Conservation (phyloP, 2,888 invertebrate genomes). For the Drosophila kambysellisi region DNA sequence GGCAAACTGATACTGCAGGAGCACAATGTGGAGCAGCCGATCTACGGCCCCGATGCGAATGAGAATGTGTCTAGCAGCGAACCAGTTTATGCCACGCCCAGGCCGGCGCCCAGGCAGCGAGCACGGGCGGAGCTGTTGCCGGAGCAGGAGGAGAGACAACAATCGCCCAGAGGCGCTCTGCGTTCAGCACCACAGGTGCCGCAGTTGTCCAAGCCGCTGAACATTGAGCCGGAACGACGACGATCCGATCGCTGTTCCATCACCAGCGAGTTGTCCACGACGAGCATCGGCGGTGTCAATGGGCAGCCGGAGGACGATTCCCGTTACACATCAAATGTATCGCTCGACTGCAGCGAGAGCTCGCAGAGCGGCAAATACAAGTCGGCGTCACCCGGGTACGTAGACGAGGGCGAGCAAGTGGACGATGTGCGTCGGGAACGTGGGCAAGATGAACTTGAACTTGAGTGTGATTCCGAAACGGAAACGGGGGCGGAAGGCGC, state of each 20-base stretch:
- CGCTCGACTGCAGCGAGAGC: slow-evolving; percentile 78
- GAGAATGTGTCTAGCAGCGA: slow-evolving; percentile 72
- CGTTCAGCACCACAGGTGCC: slow-evolving; percentile 59
- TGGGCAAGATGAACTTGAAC: slow-evolving; percentile 21
- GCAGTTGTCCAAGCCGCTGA: slow-evolving; percentile 43
- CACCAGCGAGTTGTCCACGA: slow-evolving; percentile 79
- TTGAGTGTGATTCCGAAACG: slow-evolving; percentile 26
- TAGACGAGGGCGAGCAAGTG: slow-evolving; percentile 45
- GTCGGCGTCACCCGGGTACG: slow-evolving; percentile 84
- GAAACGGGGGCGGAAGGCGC: slow-evolving; percentile 17
- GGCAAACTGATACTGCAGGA: slow-evolving; percentile 68
- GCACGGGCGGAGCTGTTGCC: slow-evolving; percentile 28
- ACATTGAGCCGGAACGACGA: slow-evolving; percentile 70
- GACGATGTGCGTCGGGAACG: slow-evolving; percentile 24
- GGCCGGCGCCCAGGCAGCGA: slow-evolving; percentile 83
- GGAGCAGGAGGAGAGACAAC: slow-evolving; percentile 10
- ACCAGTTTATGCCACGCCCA: slow-evolving; percentile 71
- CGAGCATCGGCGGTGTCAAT: slow-evolving; percentile 58
- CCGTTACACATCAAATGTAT: slow-evolving; percentile 76
- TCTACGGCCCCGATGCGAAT: slow-evolving; percentile 82
- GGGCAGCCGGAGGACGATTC: slow-evolving; percentile 49
- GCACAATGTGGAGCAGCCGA: slow-evolving; percentile 55
- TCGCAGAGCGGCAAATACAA: slow-evolving; percentile 82
- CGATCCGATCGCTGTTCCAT: slow-evolving; percentile 72
- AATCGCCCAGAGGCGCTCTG: neutral